A percentile compares a stretch with the other conserved stretches of the same genome.
Evolutionary conservation across 2,888 invertebrate species (phyloP).

Genomic region (Andrena fulva): DNA sequence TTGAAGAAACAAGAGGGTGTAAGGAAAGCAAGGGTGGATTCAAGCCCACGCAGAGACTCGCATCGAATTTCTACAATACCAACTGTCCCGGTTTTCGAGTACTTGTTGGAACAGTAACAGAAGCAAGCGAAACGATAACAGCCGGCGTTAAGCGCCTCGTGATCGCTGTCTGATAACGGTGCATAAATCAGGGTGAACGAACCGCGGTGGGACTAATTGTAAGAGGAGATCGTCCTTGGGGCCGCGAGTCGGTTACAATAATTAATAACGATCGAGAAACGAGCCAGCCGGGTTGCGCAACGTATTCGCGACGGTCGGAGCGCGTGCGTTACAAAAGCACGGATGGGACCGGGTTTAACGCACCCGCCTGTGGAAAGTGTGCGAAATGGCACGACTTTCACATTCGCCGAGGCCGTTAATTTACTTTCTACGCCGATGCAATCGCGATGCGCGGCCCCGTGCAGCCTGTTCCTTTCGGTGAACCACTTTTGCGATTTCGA

Average conservation of each 20-base stretch:
- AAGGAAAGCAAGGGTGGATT: neutral
- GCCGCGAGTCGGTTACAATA: conserved; percentile 21
- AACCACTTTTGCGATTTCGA: conserved; percentile 1
- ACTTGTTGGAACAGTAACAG: conserved; percentile 22
- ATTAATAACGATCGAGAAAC: conserved; percentile 53
- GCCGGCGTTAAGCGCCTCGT: conserved; percentile 1
- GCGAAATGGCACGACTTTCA: conserved; percentile 74
- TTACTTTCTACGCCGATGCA: conserved; percentile 74
- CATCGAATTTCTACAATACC: conserved; percentile 15
- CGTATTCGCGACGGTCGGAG: conserved; percentile 39
- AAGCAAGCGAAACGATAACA: conserved; percentile 27
- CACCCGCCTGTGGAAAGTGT: conserved; percentile 64
- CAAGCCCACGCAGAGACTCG: neutral
- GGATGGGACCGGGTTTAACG: conserved; percentile 34
- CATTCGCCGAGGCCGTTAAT: conserved; percentile 69
- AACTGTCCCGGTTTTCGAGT: conserved; percentile 29
- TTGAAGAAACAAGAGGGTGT: no score
- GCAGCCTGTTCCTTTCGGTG: neutral
- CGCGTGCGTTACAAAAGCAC: conserved; percentile 22
- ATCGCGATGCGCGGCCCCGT: conserved; percentile 7
- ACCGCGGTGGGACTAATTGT: conserved; percentile 32
- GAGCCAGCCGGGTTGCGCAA: conserved; percentile 40
- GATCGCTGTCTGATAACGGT: conserved; percentile 50
- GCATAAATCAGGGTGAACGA: conserved; percentile 56
- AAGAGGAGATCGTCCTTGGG: conserved; percentile 51